These are phyloP conservation scores for Pygathrix nemaeus DNA, from an alignment of 2,113 vertebrate species.

Conservation along the genomic window DNA sequence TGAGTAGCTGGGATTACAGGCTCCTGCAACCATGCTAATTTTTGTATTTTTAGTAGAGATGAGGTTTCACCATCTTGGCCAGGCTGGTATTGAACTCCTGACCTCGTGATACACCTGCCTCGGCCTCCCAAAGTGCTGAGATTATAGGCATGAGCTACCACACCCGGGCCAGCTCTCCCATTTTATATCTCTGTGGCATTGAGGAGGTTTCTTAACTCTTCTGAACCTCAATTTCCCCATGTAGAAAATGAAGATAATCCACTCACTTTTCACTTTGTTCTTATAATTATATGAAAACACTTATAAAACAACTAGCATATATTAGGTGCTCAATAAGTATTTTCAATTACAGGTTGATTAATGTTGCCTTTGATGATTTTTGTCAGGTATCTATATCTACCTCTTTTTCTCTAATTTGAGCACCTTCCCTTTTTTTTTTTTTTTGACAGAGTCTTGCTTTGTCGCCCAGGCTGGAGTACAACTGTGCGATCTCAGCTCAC, in stretches of 20 bases:
- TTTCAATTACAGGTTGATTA: not conserved
- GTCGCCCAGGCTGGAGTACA: too few relatives aligned
- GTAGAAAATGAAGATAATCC: not conserved
- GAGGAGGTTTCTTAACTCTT: not conserved
- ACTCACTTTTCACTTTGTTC: conserved; percentile 36
- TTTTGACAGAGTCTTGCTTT: too few relatives aligned
- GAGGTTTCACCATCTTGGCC: too few relatives aligned
- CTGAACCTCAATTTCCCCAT: conserved; percentile 15
- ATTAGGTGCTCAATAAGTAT: not conserved
- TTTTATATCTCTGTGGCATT: not conserved
- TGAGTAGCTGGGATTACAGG: too few relatives aligned
- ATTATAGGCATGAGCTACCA: too few relatives aligned
- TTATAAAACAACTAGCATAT: not conserved
- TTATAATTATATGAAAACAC: conserved; percentile 21
- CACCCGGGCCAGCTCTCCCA: not conserved
- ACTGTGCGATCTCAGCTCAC: too few relatives aligned
- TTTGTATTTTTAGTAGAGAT: too few relatives aligned
- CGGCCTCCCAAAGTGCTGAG: too few relatives aligned
- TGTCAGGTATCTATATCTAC: not conserved
- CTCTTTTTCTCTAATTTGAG: not conserved
- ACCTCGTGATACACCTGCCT: too few relatives aligned
- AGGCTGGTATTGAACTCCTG: too few relatives aligned
- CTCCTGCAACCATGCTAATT: too few relatives aligned
- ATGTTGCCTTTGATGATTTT: not conserved
- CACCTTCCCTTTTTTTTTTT: not conserved